Conservation (phyloP, 2,888 invertebrate genomes). For the Allacma fusca region DNA sequence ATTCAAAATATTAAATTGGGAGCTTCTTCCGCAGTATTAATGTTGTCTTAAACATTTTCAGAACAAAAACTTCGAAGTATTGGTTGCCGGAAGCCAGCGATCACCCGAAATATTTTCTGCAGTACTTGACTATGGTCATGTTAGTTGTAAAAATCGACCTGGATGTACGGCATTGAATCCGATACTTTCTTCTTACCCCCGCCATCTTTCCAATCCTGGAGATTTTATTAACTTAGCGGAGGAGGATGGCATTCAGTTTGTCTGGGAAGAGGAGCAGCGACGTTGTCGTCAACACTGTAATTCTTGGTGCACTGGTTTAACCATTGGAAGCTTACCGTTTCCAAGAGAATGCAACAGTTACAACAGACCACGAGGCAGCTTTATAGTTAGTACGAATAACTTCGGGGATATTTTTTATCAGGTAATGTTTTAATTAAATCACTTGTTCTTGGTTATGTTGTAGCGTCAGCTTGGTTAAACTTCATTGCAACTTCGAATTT, state of each 20-base stretch:
- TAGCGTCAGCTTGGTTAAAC: no score
- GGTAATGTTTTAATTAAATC: no score
- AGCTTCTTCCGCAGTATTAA: no score
- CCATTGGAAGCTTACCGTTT: constrained; percentile 21
- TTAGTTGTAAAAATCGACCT: constrained; percentile 46
- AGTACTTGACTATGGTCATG: constrained; percentile 51
- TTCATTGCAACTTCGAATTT: no score
- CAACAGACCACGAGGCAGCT: constrained; percentile 42
- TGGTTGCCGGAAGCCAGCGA: constrained; percentile 55
- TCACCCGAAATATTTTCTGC: constrained; percentile 51
- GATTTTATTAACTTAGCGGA: constrained; percentile 46
- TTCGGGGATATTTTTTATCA: constrained; percentile 60
- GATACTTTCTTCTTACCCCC: constrained; percentile 53
- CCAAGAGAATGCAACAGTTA: not conserved
- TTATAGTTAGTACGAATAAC: constrained; percentile 50
- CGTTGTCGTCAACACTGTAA: constrained; percentile 47
- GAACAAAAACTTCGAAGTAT: constrained; percentile 53
- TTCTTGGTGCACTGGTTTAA: constrained; percentile 58
- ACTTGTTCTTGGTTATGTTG: no score
- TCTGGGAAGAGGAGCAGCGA: constrained; percentile 44
- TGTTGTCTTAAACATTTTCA: constrained; percentile 41
- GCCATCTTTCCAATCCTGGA: constrained; percentile 51
- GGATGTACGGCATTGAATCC: constrained; percentile 54
- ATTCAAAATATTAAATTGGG: no score
- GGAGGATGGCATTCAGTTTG: constrained; percentile 37